Conservation (phyloP, 2,888 invertebrate genomes). For the Aphodius granarius region DNA sequence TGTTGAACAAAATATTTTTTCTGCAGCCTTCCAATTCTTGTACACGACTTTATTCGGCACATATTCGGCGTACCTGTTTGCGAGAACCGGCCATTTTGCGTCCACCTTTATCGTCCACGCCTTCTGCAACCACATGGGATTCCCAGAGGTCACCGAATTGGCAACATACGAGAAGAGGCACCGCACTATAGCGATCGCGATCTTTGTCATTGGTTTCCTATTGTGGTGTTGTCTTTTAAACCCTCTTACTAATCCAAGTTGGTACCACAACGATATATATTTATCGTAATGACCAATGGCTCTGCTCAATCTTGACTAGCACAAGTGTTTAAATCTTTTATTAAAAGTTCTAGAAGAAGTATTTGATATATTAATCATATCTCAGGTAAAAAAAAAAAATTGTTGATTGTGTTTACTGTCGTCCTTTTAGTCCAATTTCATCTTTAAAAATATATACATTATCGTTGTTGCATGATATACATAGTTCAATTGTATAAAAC, state of each 20-base stretch:
- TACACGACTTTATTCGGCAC: conserved; percentile 94
- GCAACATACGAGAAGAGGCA: conserved; percentile 59
- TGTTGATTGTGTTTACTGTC: background rate
- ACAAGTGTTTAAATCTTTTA: background rate
- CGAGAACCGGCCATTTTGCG: conserved; percentile 86
- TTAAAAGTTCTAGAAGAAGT: background rate
- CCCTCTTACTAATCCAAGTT: conserved; percentile 70
- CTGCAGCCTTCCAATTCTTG: conserved; percentile 84
- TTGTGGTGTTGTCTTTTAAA: conserved; percentile 77
- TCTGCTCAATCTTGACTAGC: background rate
- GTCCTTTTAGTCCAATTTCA: background rate
- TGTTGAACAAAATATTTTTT: conserved; percentile 35
- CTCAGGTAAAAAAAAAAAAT: background rate
- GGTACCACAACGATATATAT: conserved; percentile 43
- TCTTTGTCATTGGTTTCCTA: conserved; percentile 75
- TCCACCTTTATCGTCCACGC: conserved; percentile 89
- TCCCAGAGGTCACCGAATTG: conserved; percentile 83
- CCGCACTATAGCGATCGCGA: conserved; percentile 63
- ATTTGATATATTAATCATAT: background rate
- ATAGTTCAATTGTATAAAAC: background rate
- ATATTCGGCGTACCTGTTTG: conserved; percentile 91
- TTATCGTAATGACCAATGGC: background rate
- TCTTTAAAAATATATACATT: background rate
- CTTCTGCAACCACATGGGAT: conserved; percentile 97
- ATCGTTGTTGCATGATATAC: background rate